Percentiles rank a stretch among this genome's conserved stretches.
These are phyloP conservation scores for Drosophila siamana DNA, from an alignment of 2,888 invertebrate genomes.

Conservation along the genomic window DNA sequence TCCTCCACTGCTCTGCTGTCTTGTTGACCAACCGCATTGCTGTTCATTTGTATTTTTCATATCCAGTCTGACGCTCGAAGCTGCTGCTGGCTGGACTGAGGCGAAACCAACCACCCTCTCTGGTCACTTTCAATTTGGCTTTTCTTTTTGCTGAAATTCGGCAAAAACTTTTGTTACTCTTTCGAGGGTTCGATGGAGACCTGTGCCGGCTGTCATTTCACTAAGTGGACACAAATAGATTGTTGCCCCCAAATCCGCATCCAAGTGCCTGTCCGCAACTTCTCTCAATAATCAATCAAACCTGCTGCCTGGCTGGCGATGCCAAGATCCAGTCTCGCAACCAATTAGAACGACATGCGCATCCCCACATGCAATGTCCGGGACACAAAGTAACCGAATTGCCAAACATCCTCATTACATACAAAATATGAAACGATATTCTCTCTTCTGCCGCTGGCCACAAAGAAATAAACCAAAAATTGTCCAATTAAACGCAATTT, in stretches of 20 bases:
- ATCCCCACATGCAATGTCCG: conserved; percentile 16
- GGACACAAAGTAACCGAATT: conserved; percentile 22
- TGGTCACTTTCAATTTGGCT: conserved; percentile 78
- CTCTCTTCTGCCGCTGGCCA: conserved; percentile 12
- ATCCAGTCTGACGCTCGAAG: conserved; percentile 55
- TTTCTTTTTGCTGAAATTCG: conserved; percentile 67
- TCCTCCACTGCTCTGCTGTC: conserved; percentile 50
- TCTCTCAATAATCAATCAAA: conserved; percentile 85
- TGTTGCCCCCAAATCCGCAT: conserved; percentile 54
- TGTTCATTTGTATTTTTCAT: conserved; percentile 79
- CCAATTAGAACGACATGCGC: conserved; percentile 22
- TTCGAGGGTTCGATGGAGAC: conserved; percentile 4
- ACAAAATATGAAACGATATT: conserved; percentile 28
- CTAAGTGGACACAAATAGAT: conserved; percentile 85
- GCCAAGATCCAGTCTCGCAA: conserved; percentile 13
- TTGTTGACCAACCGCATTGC: conserved; percentile 78
- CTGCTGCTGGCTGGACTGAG: background rate
- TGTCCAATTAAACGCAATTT: conserved; percentile 83
- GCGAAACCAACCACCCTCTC: conserved; percentile 37
- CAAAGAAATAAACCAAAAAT: conserved; percentile 71
- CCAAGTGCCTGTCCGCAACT: conserved; percentile 85
- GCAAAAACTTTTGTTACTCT: conserved; percentile 51
- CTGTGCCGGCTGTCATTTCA: conserved; percentile 67
- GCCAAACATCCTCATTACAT: conserved; percentile 32
- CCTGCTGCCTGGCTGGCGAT: conserved; percentile 40